A percentile compares a stretch with the other conserved stretches of the same genome.
These are phyloP conservation scores for Zele albiditarsus DNA, from an alignment of 2,888 invertebrate genomes.

Conservation along the genomic window DNA sequence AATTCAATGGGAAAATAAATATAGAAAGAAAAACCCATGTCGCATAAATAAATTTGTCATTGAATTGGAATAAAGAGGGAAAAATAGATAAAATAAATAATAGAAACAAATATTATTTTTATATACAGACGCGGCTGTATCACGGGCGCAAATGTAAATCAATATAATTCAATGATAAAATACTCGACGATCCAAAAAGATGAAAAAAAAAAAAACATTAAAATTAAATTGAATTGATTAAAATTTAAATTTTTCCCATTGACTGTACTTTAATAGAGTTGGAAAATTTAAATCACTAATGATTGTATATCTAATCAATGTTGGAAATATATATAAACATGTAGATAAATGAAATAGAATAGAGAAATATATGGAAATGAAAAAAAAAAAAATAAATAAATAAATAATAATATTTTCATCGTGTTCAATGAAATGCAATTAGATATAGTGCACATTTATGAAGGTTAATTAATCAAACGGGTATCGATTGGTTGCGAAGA, in stretches of 20 bases:
- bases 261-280: background rate
- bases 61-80: too few species aligned
- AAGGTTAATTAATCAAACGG: slow-evolving; percentile 66
- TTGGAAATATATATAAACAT: background rate
- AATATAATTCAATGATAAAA: too few species aligned
- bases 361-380: background rate
- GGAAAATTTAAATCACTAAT: background rate
- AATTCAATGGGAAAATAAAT: too few species aligned
- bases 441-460: slow-evolving; percentile 4
- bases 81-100: too few species aligned
- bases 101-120: background rate
- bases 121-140: background rate
- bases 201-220: background rate
- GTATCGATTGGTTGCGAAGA: slow-evolving; percentile 65
- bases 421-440: background rate
- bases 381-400: background rate
- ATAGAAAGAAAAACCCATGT: too few species aligned
- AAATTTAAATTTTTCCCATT: background rate
- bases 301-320: background rate
- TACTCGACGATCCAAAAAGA: too few species aligned
- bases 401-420: slow-evolving; percentile 9
- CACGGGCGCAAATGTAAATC: background rate
- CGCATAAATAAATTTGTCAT: too few species aligned
- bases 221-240: background rate
- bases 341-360: background rate